A percentile compares a stretch with the other conserved stretches of the same genome.
Evolutionary conservation across 2,888 invertebrate species (phyloP).

Genomic region (Campoplex nolae): DNA sequence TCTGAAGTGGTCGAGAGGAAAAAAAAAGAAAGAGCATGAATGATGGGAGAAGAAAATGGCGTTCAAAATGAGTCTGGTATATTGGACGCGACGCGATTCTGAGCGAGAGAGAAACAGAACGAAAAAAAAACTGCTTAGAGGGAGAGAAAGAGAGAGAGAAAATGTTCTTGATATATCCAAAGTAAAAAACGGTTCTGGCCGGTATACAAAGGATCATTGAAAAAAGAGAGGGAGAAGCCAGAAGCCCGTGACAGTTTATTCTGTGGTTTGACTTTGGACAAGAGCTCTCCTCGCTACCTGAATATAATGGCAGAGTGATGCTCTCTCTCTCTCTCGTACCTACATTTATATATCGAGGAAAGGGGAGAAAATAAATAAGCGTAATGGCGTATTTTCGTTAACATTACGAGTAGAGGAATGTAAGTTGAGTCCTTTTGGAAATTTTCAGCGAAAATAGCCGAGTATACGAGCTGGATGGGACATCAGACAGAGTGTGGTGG

Average conservation of each 20-base stretch:
- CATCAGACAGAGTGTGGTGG: slow-evolving; percentile 51
- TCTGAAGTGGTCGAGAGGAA: slow-evolving; percentile 7
- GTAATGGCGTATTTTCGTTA: slow-evolving; percentile 26
- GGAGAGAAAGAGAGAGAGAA: slow-evolving; percentile 10
- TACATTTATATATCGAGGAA: slow-evolving; percentile 2
- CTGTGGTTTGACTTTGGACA: slow-evolving; percentile 66
- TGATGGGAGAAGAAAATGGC: slow-evolving; percentile 56
- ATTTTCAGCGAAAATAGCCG: neutral
- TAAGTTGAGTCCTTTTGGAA: slow-evolving; percentile 6
- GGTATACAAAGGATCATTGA: neutral
- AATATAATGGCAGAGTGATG: slow-evolving; percentile 53
- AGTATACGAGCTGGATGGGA: slow-evolving; percentile 23
- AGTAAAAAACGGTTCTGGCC: slow-evolving; percentile 20
- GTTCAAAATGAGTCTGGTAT: slow-evolving; percentile 52
- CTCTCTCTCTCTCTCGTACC: too few species aligned
- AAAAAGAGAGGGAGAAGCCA: slow-evolving; percentile 14
- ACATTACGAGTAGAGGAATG: too few species aligned
- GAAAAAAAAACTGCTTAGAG: neutral
- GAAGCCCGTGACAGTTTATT: slow-evolving; percentile 49
- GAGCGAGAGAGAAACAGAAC: slow-evolving; percentile 8
- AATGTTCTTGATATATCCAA: slow-evolving; percentile 1
- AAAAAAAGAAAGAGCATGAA: slow-evolving; percentile 40
- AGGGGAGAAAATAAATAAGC: neutral
- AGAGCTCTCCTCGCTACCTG: slow-evolving; percentile 61
- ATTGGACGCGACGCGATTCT: slow-evolving; percentile 39